phyloP scores from a whole-genome alignment of 2,113 vertebrate genomes.

The Vireo altiloquus region DNA sequence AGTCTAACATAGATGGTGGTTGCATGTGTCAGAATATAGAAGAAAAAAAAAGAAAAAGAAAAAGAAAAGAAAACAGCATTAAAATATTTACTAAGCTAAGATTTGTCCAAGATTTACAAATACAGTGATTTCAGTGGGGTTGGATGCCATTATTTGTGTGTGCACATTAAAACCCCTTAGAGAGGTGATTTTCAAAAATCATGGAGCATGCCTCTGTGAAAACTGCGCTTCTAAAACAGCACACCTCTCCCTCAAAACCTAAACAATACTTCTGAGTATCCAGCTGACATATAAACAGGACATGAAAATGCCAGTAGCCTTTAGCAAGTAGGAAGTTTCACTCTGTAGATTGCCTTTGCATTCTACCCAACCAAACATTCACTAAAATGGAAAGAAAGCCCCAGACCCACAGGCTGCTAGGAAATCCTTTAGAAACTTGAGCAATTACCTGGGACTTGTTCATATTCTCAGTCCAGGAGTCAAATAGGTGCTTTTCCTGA shows the following conservation, averaged over 20 bases:
- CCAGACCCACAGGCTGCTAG: neutral
- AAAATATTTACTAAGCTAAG: neutral
- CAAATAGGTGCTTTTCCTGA: neutral
- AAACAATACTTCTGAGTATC: neutral
- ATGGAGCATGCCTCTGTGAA: neutral
- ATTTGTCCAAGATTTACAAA: neutral
- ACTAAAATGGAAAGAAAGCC: neutral
- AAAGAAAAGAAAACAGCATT: neutral
- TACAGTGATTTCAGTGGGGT: neutral
- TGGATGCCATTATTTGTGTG: neutral
- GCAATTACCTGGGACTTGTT: neutral
- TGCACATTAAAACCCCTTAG: neutral
- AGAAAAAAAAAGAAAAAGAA: accelerated
- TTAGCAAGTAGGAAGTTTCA: neutral
- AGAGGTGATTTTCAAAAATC: neutral
- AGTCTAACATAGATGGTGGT: neutral
- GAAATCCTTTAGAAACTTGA: neutral
- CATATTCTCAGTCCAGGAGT: neutral
- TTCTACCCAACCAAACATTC: neutral
- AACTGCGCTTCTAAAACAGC: neutral
- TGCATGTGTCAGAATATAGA: neutral
- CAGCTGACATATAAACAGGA: neutral
- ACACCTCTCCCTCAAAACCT: neutral
- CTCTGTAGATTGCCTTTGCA: slow-evolving; percentile 9
- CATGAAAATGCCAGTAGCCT: neutral